These are phyloP conservation scores for Microplitis mediator DNA, from an alignment of 1,140 invertebrate species.

Conservation along the genomic window DNA sequence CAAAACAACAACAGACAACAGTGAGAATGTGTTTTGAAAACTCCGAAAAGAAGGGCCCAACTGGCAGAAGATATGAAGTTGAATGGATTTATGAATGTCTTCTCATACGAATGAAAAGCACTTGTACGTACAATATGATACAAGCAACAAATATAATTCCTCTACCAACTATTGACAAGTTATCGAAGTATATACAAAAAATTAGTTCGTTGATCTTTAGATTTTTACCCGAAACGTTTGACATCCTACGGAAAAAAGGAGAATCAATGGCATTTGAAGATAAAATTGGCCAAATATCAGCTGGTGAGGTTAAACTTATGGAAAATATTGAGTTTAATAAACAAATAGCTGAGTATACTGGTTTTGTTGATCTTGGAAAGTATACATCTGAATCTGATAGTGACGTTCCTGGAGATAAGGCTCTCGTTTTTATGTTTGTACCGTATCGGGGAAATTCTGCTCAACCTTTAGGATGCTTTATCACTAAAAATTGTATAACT, in stretches of 20 bases:
- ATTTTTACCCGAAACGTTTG: background rate
- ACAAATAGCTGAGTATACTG: slow-evolving; percentile 19
- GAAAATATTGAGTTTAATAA: background rate
- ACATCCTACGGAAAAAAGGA: background rate
- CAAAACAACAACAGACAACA: no score
- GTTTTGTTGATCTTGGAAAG: slow-evolving; percentile 31
- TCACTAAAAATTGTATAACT: slow-evolving; percentile 23
- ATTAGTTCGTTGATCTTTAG: background rate
- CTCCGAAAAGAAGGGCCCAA: no score
- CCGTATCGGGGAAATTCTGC: slow-evolving; percentile 30
- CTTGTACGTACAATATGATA: background rate
- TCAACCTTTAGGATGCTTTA: slow-evolving; percentile 25
- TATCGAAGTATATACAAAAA: background rate
- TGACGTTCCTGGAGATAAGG: slow-evolving; percentile 27
- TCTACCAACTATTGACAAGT: background rate
- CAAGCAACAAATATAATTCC: background rate
- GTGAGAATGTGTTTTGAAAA: no score
- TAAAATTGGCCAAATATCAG: background rate
- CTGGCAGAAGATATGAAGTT: no score
- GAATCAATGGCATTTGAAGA: background rate
- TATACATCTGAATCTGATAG: slow-evolving; percentile 21
- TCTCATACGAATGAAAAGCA: no score
- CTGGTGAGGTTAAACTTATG: background rate
- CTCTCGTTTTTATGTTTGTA: slow-evolving; percentile 34
- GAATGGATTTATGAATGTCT: no score